Evolutionary conservation across 2,888 invertebrate genomes (phyloP).

Genomic region (Zygothrica quintamaculata): DNA sequence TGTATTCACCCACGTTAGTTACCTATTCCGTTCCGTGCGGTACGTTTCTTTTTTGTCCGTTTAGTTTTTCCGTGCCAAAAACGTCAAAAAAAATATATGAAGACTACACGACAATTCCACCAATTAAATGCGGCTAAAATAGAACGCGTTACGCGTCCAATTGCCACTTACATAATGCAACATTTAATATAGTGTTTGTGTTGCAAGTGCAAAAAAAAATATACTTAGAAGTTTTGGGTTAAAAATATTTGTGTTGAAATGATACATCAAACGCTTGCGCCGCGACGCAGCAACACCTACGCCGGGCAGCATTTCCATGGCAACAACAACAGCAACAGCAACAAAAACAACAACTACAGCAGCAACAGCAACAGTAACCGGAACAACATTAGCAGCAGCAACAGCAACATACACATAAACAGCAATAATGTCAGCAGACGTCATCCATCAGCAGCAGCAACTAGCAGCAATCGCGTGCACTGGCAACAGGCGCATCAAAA

Average conservation of each 20-base stretch:
- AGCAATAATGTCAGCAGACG: slow-evolving; percentile 12
- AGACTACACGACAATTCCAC: slow-evolving; percentile 39
- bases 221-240: background rate
- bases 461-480: slow-evolving; percentile 32
- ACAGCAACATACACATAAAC: slow-evolving; percentile 4
- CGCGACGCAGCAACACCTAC: slow-evolving; percentile 66
- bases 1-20: slow-evolving; percentile 33
- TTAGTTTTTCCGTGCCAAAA: slow-evolving; percentile 74
- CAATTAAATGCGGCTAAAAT: slow-evolving; percentile 57
- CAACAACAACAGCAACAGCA: slow-evolving; percentile 28
- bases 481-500: slow-evolving; percentile 59
- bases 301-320: slow-evolving; percentile 45
- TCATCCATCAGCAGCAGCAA: slow-evolving; percentile 12
- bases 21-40: slow-evolving; percentile 48
- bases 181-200: slow-evolving; percentile 15
- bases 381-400: slow-evolving; percentile 5
- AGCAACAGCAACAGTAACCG: slow-evolving; percentile 16
- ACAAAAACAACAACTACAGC: slow-evolving; percentile 23
- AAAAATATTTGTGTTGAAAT: slow-evolving; percentile 33
- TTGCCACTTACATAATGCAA: slow-evolving; percentile 58
- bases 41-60: slow-evolving; percentile 65
- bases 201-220: slow-evolving; percentile 29
- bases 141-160: slow-evolving; percentile 42
- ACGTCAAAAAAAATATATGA: slow-evolving; percentile 54
- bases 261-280: slow-evolving; percentile 74